phyloP scores from a whole-genome alignment of 2,888 invertebrate genomes.

The Nephrotoma flavescens region DNA sequence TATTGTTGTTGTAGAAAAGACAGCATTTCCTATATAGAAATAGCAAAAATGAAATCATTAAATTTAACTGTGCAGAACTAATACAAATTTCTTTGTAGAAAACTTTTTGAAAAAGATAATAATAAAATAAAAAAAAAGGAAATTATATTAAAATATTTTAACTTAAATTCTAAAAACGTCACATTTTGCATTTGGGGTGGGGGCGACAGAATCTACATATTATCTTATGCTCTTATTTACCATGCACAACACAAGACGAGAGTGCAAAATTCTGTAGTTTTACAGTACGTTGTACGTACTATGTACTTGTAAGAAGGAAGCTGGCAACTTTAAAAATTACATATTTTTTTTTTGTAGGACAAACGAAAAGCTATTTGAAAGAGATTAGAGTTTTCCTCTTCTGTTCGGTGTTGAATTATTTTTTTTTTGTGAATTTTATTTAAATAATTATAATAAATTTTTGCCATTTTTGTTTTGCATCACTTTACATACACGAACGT shows the following conservation, averaged over 20 bases:
- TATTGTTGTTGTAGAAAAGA: not conserved
- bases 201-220: not conserved
- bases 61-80: not conserved
- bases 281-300: not conserved
- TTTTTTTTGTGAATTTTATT: not conserved
- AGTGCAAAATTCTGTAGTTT: not conserved
- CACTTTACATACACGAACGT: not conserved
- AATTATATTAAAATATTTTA: not conserved
- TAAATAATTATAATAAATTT: not conserved
- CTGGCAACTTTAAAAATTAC: not conserved
- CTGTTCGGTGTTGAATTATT: not conserved
- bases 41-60: not conserved
- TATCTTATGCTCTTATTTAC: not conserved
- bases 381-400: not conserved
- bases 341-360: not conserved
- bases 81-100: not conserved
- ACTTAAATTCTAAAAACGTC: not conserved
- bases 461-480: not conserved
- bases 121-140: not conserved
- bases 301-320: not conserved
- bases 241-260: not conserved
- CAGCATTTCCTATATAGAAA: not conserved
- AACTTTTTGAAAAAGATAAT: not conserved
- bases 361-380: not conserved
- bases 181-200: not conserved